phyloP scores from a whole-genome alignment of 37 sponge, comb jelly and placozoan genomes.

The Geodia barretti region DNA sequence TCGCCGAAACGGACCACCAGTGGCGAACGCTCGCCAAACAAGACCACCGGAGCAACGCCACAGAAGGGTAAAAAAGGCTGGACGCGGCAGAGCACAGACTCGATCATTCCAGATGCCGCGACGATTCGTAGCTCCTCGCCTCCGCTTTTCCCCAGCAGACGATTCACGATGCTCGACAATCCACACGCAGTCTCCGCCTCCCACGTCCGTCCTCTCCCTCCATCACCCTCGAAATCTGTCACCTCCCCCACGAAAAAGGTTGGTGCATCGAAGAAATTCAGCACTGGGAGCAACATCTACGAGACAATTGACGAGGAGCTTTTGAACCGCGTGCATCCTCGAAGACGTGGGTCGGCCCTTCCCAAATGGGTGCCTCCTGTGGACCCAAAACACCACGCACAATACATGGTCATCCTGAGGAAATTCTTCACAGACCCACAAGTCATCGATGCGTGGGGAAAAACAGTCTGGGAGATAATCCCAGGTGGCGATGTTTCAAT shows the following conservation, averaged over 20 bases:
- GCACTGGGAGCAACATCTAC: slow-evolving; percentile 51
- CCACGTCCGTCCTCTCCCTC: slow-evolving; percentile 54
- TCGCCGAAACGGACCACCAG: background rate
- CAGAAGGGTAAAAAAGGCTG: background rate
- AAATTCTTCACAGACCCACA: slow-evolving; percentile 35
- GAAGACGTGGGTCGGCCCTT: background rate
- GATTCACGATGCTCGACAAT: background rate
- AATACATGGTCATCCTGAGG: slow-evolving; percentile 17
- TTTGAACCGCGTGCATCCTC: background rate
- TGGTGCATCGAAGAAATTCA: background rate
- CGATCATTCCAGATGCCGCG: background rate
- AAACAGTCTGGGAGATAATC: slow-evolving; percentile 20
- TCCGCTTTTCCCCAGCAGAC: background rate
- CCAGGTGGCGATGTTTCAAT: slow-evolving; percentile 25
- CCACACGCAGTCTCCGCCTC: background rate
- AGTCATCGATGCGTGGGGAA: slow-evolving; percentile 25
- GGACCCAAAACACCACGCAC: background rate
- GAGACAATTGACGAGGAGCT: slow-evolving; percentile 57
- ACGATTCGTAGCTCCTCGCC: background rate
- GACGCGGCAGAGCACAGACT: background rate
- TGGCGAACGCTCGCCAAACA: background rate
- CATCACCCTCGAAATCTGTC: slow-evolving; percentile 34
- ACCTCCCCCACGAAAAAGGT: background rate
- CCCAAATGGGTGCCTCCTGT: slow-evolving; percentile 8
- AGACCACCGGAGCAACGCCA: background rate